A percentile compares a stretch with the other conserved stretches of the same genome.
Evolutionary conservation across 92 coral and sea anemone genomes (phyloP).

Genomic region (Zoanthus solanderi): DNA sequence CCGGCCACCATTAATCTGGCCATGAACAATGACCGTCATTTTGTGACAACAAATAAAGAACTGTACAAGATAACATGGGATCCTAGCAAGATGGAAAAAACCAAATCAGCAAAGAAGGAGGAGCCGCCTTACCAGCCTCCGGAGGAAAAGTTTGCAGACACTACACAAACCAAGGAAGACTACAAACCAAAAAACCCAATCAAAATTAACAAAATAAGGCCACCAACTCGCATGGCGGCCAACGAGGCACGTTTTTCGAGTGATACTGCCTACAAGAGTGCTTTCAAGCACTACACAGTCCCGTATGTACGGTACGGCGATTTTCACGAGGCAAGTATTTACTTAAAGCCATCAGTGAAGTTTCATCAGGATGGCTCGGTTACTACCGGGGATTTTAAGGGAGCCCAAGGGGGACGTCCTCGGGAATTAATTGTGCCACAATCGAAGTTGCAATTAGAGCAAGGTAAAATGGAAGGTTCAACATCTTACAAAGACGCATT

Average conservation of each 20-base stretch:
- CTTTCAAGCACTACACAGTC: conserved; percentile 81
- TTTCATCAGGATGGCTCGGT: conserved; percentile 92
- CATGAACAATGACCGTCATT: conserved; percentile 80
- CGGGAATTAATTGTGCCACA: conserved; percentile 84
- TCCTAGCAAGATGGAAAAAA: conserved; percentile 82
- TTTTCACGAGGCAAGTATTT: conserved; percentile 85
- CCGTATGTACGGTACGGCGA: conserved; percentile 88
- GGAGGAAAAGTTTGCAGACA: conserved; percentile 76
- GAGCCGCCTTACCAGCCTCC: conserved; percentile 71
- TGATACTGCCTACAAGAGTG: conserved; percentile 92
- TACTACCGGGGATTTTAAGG: conserved; percentile 87
- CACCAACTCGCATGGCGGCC: conserved; percentile 80
- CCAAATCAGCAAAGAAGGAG: conserved; percentile 76
- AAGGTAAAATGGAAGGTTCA: conserved; percentile 64
- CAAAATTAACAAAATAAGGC: conserved; percentile 74
- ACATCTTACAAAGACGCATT: conserved; percentile 84
- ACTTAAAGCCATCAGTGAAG: conserved; percentile 85
- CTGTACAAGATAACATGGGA: conserved; percentile 91
- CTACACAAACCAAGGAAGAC: conserved; percentile 91
- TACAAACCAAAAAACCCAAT: conserved; percentile 81
- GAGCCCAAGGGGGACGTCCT: conserved; percentile 85
- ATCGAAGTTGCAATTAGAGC: conserved; percentile 53
- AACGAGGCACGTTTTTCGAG: conserved; percentile 77
- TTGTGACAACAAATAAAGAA: conserved; percentile 86
- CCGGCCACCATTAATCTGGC: conserved; percentile 92